A percentile compares a stretch with the other conserved stretches of the same genome.
Evolutionary conservation across 1,140 invertebrate species (phyloP).

Genomic region (Nephotettix cincticeps): DNA sequence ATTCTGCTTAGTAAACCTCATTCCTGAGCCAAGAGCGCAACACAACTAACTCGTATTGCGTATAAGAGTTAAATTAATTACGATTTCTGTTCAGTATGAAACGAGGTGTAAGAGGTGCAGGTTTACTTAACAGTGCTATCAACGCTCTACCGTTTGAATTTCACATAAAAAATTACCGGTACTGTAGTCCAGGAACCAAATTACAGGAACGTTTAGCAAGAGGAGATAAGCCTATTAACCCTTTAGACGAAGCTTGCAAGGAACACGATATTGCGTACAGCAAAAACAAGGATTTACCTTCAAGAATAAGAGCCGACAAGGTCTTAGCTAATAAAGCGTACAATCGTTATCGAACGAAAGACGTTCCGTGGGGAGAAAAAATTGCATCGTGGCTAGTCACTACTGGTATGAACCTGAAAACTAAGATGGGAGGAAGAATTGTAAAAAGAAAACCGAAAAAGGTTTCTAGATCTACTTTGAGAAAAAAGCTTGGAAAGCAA

Average conservation of each 20-base stretch:
- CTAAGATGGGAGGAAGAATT: conserved; percentile 42
- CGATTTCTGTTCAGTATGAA: neutral
- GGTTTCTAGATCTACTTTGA: neutral
- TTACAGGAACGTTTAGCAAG: conserved; percentile 46
- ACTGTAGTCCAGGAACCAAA: conserved; percentile 52
- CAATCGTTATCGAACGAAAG: conserved; percentile 44
- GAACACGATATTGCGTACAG: conserved; percentile 50
- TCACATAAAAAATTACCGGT: conserved; percentile 50
- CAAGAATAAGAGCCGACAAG: conserved; percentile 47
- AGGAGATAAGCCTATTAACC: conserved; percentile 49
- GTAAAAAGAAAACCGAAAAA: conserved; percentile 35
- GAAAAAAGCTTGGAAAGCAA: neutral
- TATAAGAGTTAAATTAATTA: neutral
- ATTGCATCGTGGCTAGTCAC: conserved; percentile 41
- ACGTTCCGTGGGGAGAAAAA: conserved; percentile 44
- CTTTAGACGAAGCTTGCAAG: conserved; percentile 48
- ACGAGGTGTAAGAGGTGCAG: neutral
- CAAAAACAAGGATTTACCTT: conserved; percentile 41
- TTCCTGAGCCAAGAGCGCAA: too few relatives aligned
- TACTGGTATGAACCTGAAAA: conserved; percentile 44
- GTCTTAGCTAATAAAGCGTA: conserved; percentile 46
- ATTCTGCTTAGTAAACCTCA: neutral
- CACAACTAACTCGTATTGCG: neutral
- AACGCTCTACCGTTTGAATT: conserved; percentile 49
- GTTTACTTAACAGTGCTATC: conserved; percentile 37